phyloP scores from a whole-genome alignment of 2,797 vertebrate genomes.

The Pachyuromys duprasi region DNA sequence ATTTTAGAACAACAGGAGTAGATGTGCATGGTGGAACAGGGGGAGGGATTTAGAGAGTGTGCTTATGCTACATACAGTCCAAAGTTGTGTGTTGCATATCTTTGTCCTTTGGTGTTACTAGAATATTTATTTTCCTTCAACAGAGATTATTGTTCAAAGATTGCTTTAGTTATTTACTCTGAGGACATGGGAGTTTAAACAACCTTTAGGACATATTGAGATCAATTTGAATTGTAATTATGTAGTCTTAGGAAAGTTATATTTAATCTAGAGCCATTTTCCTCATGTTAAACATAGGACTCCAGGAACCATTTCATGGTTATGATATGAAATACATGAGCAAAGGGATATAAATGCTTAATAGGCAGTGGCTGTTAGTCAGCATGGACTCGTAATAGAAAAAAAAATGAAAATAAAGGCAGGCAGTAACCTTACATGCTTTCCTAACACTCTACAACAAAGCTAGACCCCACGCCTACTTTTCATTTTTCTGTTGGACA shows the following conservation, averaged over 20 bases:
- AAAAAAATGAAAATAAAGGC: neutral
- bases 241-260: neutral
- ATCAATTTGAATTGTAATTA: slow-evolving; percentile 12
- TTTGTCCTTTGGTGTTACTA: neutral
- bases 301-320: neutral
- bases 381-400: neutral
- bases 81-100: neutral
- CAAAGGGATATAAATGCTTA: neutral
- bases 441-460: neutral
- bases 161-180: neutral
- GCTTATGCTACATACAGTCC: neutral
- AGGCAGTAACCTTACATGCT: neutral
- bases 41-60: neutral
- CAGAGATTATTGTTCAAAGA: slow-evolving; percentile 6
- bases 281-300: neutral
- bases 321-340: neutral
- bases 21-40: neutral
- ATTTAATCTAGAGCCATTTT: neutral
- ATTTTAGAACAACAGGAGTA: slow-evolving; percentile 3
- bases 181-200: neutral
- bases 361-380: neutral
- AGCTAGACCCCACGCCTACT: neutral
- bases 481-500: neutral
- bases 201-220: neutral
- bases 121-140: slow-evolving; percentile 27